Percentiles rank a stretch among this genome's conserved stretches.
Evolutionary conservation across 2,113 vertebrate species (phyloP).

Genomic region (Chaenogobius annularis): DNA sequence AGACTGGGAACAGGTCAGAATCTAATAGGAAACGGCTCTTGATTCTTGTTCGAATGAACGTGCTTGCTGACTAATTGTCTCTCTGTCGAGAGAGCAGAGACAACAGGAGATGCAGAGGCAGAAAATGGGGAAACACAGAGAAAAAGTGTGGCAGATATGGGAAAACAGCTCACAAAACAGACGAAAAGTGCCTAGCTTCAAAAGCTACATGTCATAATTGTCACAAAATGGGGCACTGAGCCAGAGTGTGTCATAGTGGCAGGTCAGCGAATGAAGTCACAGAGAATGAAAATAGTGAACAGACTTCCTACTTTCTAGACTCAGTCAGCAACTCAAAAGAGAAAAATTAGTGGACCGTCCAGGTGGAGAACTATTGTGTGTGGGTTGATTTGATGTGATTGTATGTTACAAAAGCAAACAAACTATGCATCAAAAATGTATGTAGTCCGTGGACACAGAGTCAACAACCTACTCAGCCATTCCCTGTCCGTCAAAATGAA

Average conservation of each 20-base stretch:
- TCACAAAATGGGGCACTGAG: conserved; percentile 3
- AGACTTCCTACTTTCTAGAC: neutral
- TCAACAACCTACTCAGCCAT: neutral
- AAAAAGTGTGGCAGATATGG: neutral
- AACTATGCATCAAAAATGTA: neutral
- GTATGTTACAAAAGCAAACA: neutral
- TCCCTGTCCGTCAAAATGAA: conserved; percentile 1
- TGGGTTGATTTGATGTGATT: neutral
- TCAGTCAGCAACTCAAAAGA: too few species aligned
- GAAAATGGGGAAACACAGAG: neutral
- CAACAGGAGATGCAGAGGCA: neutral
- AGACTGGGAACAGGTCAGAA: too few species aligned
- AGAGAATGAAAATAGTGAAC: neutral
- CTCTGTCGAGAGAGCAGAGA: too few species aligned
- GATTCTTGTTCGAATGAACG: too few species aligned
- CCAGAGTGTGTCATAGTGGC: neutral
- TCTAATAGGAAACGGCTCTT: too few species aligned
- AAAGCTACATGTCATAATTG: conserved; percentile 3
- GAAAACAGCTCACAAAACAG: neutral
- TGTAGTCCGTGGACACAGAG: neutral
- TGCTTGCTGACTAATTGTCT: too few species aligned
- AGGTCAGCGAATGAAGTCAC: conserved; percentile 1
- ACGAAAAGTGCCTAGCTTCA: neutral
- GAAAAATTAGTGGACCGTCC: neutral
- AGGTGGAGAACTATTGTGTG: neutral